These are phyloP conservation scores for Acrobasis consociella DNA, from an alignment of 2,888 invertebrate species.

Conservation along the genomic window DNA sequence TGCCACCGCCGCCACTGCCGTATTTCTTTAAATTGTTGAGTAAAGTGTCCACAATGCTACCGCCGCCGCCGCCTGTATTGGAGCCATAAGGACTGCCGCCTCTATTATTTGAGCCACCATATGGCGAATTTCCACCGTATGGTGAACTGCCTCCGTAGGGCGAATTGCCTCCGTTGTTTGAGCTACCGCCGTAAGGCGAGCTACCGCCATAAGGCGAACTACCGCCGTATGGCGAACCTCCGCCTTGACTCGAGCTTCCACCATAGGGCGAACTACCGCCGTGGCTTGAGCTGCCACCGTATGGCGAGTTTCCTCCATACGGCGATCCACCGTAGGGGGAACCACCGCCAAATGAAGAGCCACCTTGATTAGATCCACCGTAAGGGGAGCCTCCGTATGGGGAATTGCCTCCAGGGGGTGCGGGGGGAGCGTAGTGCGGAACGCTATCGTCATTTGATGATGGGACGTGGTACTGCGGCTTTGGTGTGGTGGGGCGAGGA, in stretches of 20 bases:
- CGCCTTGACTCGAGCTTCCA: constrained; percentile 44
- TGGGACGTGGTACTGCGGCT: constrained; percentile 59
- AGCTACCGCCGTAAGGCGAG: constrained; percentile 42
- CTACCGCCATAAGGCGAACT: constrained; percentile 43
- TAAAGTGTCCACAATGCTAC: constrained; percentile 54
- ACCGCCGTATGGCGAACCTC: constrained; percentile 42
- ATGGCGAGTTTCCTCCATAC: constrained; percentile 40
- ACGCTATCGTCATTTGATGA: constrained; percentile 55
- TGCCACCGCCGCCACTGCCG: constrained; percentile 45
- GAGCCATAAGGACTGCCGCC: constrained; percentile 28
- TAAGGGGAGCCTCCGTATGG: constrained; percentile 40
- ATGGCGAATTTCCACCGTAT: constrained; percentile 42
- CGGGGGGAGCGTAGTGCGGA: constrained; percentile 73
- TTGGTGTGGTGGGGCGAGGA: constrained; percentile 54
- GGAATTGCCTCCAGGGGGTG: constrained; percentile 41
- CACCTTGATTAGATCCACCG: constrained; percentile 35
- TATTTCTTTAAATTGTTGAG: constrained; percentile 58
- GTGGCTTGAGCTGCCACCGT: constrained; percentile 36
- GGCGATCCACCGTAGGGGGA: constrained; percentile 38
- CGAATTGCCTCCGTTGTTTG: constrained; percentile 38
- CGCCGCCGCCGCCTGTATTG: constrained; percentile 25
- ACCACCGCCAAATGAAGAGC: constrained; percentile 13
- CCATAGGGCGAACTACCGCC: constrained; percentile 39
- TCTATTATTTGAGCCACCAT: constrained; percentile 32
- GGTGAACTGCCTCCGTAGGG: constrained; percentile 40